Percentiles rank a stretch among this genome's conserved stretches.
Conservation (phyloP, 1,140 invertebrate species). For the Bombus soroeensis region DNA sequence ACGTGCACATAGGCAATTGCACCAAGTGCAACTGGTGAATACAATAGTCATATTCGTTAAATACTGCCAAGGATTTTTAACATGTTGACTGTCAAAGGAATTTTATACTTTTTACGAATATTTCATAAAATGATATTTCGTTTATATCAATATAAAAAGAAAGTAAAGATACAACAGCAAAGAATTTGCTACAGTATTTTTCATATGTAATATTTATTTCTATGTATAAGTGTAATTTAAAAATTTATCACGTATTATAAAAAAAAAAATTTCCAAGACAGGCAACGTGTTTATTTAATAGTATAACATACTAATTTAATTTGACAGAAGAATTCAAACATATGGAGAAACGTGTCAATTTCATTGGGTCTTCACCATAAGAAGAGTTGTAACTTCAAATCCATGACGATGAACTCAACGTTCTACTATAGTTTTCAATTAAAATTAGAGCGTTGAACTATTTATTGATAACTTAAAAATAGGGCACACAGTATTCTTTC, state of each 20-base stretch:
- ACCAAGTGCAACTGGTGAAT: background rate
- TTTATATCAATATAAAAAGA: too few species aligned
- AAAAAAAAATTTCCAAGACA: background rate
- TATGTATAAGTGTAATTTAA: background rate
- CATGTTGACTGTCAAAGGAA: background rate
- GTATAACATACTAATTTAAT: constrained; percentile 3
- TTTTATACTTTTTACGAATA: background rate
- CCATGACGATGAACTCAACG: constrained; percentile 7
- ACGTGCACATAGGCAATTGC: background rate
- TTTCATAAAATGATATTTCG: too few species aligned
- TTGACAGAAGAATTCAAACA: background rate
- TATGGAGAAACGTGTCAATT: background rate
- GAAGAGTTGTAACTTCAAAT: background rate
- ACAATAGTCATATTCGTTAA: constrained; percentile 29
- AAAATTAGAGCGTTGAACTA: constrained; percentile 20
- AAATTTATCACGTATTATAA: background rate
- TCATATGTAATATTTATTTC: background rate
- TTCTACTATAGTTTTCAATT: constrained; percentile 22
- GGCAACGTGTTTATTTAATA: background rate
- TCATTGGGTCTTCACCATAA: background rate
- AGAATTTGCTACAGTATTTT: background rate
- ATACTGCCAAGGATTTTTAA: constrained; percentile 11
- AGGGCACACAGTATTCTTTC: constrained; percentile 6
- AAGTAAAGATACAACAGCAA: background rate
- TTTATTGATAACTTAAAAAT: constrained; percentile 34